Evolutionary conservation across 2,888 invertebrate species (phyloP).

Genomic region (Polyommatus iphigenia): DNA sequence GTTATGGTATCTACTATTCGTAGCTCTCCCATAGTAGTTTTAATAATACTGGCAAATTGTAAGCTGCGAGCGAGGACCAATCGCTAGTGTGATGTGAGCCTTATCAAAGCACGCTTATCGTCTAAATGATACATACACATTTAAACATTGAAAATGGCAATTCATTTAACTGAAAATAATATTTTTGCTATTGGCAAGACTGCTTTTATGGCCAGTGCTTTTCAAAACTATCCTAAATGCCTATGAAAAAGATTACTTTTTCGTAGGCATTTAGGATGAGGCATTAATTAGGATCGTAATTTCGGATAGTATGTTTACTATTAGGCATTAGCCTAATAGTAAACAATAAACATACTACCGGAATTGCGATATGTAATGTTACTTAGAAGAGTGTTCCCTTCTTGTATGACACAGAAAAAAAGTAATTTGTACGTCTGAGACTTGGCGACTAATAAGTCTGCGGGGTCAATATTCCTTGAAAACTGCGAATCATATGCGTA

Average conservation of each 20-base stretch:
- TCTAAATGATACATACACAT: neutral
- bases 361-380: no score
- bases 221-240: no score
- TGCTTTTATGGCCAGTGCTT: neutral
- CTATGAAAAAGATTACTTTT: no score
- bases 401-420: neutral
- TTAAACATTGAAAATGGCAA: neutral
- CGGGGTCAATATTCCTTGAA: slow-evolving; percentile 6
- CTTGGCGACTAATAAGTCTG: slow-evolving; percentile 2
- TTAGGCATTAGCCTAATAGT: no score
- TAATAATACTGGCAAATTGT: neutral
- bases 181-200: neutral
- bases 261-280: no score
- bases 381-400: neutral
- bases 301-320: no score
- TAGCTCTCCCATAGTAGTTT: neutral
- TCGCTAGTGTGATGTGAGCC: slow-evolving; percentile 1
- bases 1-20: no score
- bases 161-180: neutral
- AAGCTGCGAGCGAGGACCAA: neutral
- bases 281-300: no score
- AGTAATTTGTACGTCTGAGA: neutral
- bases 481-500: neutral
- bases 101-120: slow-evolving; percentile 3
- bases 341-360: no score